Base-by-base conservation (phyloP, 2,888 invertebrate genomes). In the Folsomia manolachei region DNA sequence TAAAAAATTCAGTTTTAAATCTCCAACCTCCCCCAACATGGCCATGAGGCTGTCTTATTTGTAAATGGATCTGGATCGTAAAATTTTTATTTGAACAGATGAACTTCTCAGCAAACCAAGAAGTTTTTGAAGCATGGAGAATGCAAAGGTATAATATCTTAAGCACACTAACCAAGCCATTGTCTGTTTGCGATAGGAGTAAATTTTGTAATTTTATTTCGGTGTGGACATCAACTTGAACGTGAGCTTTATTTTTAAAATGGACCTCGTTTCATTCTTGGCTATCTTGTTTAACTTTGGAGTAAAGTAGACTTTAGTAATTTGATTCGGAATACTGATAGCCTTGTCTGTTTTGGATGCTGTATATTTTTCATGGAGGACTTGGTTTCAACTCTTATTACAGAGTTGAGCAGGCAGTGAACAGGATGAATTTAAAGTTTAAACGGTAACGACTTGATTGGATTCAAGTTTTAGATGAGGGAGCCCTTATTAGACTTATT, bases 241-340 rank as follows among this genome's bases (percentile, higher is more conserved):
- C n/a, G 39, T 39, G 39, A 39, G 14, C 14, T 39, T 39, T 39
- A 39, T 14, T 9, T 39, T 4, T 4, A 14, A 39, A 39, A 39
- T 39, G 14, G 4, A 39, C 14, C 7, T 39, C 4, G 39, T 39
- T 39, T 39, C 14, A 39, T 39, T n/a, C n/a, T 39, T 39, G 39
- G 39, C 39, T 39, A 39, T 39, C 39, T 39, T 39, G 39, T n/a
- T n/a, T n/a, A n/a, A n/a, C n/a, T n/a, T n/a, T n/a, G n/a, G n/a
- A n/a, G 7, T 62, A 24, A 62, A 62, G 24, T 62, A 24, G 62
- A 62, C 62, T 62, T 27, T 11, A 64, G 70, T 67, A 73, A 73
- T 73, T 73, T 68, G 73, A 73, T 73, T 64, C 66, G 24, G 64
- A 26, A 11, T 24, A 18, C 68, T 71, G 73, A 73, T 73, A 73